A percentile compares a stretch with the other conserved stretches of the same genome.
These are phyloP conservation scores for Drosophila infuscata DNA, from an alignment of 2,888 invertebrate species.

Conservation along the genomic window DNA sequence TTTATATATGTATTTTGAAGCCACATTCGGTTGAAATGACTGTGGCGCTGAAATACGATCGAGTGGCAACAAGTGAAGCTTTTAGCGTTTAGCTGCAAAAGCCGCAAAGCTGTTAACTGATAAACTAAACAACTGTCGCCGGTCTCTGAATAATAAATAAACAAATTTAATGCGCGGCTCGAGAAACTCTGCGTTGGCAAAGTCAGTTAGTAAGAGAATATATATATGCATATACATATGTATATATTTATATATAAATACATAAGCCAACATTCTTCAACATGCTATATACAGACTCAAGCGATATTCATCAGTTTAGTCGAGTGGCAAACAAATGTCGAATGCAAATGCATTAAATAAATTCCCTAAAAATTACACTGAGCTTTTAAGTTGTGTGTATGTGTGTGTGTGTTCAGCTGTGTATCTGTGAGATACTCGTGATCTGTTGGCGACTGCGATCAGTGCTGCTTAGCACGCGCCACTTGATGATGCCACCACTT, in stretches of 20 bases:
- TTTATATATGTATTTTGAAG: constrained; percentile 1
- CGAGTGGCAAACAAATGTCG: constrained; percentile 19
- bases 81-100: constrained; percentile 60
- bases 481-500: constrained; percentile 39
- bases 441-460: constrained; percentile 37
- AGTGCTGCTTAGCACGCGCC: constrained; percentile 49
- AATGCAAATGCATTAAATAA: constrained; percentile 47
- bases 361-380: background rate
- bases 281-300: constrained; percentile 1
- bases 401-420: constrained; percentile 8
- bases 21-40: constrained; percentile 23
- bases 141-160: constrained; percentile 39
- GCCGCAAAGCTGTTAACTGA: constrained; percentile 72
- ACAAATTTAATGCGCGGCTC: constrained; percentile 45
- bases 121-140: constrained; percentile 76
- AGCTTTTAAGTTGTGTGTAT: background rate
- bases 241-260: constrained; percentile 8
- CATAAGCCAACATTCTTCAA: constrained; percentile 6
- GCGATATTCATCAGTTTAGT: constrained; percentile 28
- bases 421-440: constrained; percentile 53
- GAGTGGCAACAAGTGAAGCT: constrained; percentile 42
- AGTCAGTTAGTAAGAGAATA: constrained; percentile 48
- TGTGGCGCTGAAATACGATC: constrained; percentile 47
- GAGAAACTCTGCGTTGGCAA: constrained; percentile 24
- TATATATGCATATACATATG: background rate